Base-by-base conservation (phyloP, 2,113 vertebrate species). In the Zosterops japonicus region DNA sequence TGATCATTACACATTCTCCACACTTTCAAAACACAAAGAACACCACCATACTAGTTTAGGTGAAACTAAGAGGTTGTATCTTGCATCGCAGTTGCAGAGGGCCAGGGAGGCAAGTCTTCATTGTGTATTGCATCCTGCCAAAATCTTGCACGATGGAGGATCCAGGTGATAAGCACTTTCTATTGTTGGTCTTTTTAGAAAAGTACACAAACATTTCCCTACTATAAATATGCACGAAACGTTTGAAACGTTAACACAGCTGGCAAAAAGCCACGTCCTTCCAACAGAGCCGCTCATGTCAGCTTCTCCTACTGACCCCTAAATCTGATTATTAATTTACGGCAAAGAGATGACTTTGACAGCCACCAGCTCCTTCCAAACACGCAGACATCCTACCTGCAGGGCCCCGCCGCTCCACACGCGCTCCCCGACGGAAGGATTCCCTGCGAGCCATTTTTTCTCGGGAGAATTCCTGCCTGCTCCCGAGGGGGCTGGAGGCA, bases 221-320 rank as follows among this genome's bases (percentile, higher is more conserved):
- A 8, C 20, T 4, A 13, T 6, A 39, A 77, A 60, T 1, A 36
- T 0, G 1, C 8, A 52, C 6, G 28, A 31, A 76, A 35, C 1
- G 2, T 27, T 76, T 23, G 33, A 64, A 72, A 44, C 1, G 3
- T 25, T 46, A 53, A 39, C 10, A 8, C 0, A 47, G 47, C 15
- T 3, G 64, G 17, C 69, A 84, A 35, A 78, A 89, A 56, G 25
- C 20, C 81, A 67, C 29, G 1, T 55, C 52, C 65, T 49, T 42
- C 7, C 47, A 55, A 19, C 0, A 5, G 24, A 57, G 16, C 27
- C 68, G 42, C 0, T 0, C 33, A 5, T 1, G 16, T 5, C 36
- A 75, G 29, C 52, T 31, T 89, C 76, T 82, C 61, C 65, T 12
- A 63, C 29, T 1, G 3, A 71, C 89, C 83, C 28, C 47, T 42